Evolutionary conservation across 2,113 vertebrate genomes (phyloP).

Genomic region (Chaetodon auriga): DNA sequence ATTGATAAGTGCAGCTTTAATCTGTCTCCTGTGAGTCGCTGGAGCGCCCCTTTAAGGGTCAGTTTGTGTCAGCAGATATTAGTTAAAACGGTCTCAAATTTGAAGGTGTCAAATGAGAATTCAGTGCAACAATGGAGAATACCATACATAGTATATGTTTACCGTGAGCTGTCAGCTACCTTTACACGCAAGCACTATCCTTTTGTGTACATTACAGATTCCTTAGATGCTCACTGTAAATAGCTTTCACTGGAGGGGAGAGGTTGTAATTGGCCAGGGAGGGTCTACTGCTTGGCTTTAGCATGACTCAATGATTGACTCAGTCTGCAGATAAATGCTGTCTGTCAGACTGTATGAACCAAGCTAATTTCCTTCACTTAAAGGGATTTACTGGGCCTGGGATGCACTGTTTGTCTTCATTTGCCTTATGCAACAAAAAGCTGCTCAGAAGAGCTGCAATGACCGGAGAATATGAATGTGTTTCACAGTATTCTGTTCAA

Average conservation of each 20-base stretch:
- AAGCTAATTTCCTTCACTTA: slow-evolving; percentile 60
- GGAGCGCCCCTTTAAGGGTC: neutral
- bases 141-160: slow-evolving; percentile 65
- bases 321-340: slow-evolving; percentile 47
- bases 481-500: slow-evolving; percentile 28
- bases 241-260: slow-evolving; percentile 34
- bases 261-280: neutral
- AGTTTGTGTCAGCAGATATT: neutral
- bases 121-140: neutral
- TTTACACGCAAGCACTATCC: slow-evolving; percentile 28
- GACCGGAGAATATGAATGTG: slow-evolving; percentile 5
- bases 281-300: slow-evolving; percentile 1
- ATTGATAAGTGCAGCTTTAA: too few relatives aligned
- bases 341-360: slow-evolving; percentile 27
- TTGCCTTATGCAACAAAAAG: slow-evolving; percentile 12
- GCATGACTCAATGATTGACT: slow-evolving; percentile 27
- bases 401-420: slow-evolving; percentile 56
- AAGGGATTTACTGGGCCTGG: slow-evolving; percentile 35
- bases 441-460: neutral
- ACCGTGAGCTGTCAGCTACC: slow-evolving; percentile 37
- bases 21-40: too few relatives aligned
- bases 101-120: neutral
- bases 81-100: slow-evolving; percentile 1
- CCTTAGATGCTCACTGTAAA: slow-evolving; percentile 58
- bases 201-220: slow-evolving; percentile 75